A percentile compares a stretch with the other conserved stretches of the same genome.
phyloP scores from a whole-genome alignment of 2,113 vertebrate species.

The Cepphus grylle region DNA sequence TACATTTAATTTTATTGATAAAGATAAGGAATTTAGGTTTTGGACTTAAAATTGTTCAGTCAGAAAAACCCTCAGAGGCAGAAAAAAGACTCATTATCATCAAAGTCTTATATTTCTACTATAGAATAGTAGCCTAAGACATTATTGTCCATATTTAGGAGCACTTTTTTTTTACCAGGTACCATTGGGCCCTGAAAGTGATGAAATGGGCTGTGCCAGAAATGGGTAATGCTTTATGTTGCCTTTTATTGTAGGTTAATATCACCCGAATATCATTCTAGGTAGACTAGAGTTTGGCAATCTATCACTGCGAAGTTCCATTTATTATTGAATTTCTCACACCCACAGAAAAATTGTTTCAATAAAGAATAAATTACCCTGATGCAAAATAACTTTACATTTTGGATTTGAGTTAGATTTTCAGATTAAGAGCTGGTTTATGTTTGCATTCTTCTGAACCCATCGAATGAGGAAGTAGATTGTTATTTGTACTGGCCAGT shows the following conservation, averaged over 20 bases:
- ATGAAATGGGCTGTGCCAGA: not conserved
- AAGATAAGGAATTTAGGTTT: not conserved
- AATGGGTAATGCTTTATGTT: not conserved
- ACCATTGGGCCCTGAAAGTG: not conserved
- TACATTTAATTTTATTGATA: not conserved
- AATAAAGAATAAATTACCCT: not conserved
- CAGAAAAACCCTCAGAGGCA: not conserved
- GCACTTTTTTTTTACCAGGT: not conserved
- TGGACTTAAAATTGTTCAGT: not conserved
- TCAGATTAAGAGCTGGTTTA: not conserved
- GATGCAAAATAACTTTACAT: not conserved
- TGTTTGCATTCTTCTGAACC: not conserved
- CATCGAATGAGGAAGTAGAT: not conserved
- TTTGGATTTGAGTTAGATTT: not conserved
- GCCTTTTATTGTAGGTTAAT: not conserved
- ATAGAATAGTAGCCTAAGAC: not conserved
- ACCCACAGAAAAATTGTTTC: not conserved
- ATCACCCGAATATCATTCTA: not conserved
- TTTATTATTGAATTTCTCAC: not conserved
- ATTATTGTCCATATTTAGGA: not conserved
- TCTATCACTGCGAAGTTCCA: not conserved
- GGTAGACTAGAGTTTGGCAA: not conserved
- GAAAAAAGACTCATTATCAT: not conserved
- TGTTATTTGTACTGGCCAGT: not conserved
- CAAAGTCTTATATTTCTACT: not conserved